Base-by-base conservation (phyloP, 2,888 invertebrate genomes). In the Blastobasis adustella region DNA sequence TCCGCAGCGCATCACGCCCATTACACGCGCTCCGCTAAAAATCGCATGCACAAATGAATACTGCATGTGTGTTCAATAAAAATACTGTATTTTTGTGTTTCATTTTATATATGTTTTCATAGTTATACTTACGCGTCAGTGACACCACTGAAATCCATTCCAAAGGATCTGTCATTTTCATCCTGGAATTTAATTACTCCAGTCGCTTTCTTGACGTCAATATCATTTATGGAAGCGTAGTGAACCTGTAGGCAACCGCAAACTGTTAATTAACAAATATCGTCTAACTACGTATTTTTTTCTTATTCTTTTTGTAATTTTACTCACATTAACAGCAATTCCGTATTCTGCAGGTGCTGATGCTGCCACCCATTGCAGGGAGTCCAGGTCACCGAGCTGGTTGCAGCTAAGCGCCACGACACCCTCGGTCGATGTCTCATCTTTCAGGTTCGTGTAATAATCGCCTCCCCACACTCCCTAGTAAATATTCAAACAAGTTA, bases 1-100 rank as follows among this genome's bases (percentile, higher is more conserved):
- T 36, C 90, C 81, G 37, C 58, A 54, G 0, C 67, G 62, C 1
- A 91, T 82, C 50, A 93, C 66, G 2, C 94, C 94, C 93, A 94
- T 93, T 1, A 92, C 85, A 4, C 89, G 83, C 10, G 81, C 72
- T 0, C 92, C 92, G 5, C 88, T 87, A 38, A 7, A 43, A 10
- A 36, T 43, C 6, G 46, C 7, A 48, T 49, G 8, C 4, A 7
- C n/a, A 42, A 8, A 40, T 8, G 1, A 8, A 8, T 4, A 40
- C 7, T 8, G 6, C 41, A 4, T 40, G 41, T 5, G 9, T 42
- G 8, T 3, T 23, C 23, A 23, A 23, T 23, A 3, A 23, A 23
- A 23, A 23, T 23, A 23, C 23, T n/a, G n/a, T n/a, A n/a, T n/a
- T n/a, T 6, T 1, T 6, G 7, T 40, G 40, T 40, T 40, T 40